Percentiles rank a stretch among this genome's conserved stretches.
Conservation (phyloP, 2,888 invertebrate genomes). For the Zaprionus obscuricornis region DNA sequence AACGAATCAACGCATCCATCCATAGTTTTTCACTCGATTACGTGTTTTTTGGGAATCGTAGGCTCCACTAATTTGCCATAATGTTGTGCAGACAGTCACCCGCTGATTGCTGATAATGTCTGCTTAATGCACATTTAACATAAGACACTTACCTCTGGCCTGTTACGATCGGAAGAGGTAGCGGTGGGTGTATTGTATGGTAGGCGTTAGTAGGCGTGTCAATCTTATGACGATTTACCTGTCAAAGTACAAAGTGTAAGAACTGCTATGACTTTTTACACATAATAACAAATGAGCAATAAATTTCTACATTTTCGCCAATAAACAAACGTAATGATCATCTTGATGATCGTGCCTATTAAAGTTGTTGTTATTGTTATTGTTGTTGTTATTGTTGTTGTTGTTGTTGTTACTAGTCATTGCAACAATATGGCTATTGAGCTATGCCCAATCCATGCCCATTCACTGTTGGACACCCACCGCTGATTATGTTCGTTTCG, state of each 20-base stretch:
- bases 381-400: slow-evolving; percentile 6
- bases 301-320: slow-evolving; percentile 76
- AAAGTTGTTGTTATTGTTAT: slow-evolving; percentile 1
- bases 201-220: slow-evolving; percentile 27
- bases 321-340: slow-evolving; percentile 75
- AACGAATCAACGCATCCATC: slow-evolving; percentile 21
- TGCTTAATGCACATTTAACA: slow-evolving; percentile 64
- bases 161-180: not conserved
- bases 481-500: slow-evolving; percentile 67
- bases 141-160: slow-evolving; percentile 23
- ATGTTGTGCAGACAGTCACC: slow-evolving; percentile 50
- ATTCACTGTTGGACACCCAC: slow-evolving; percentile 68
- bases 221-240: slow-evolving; percentile 54
- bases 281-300: slow-evolving; percentile 69
- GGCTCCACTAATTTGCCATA: slow-evolving; percentile 51
- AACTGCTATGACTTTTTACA: slow-evolving; percentile 59
- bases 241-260: slow-evolving; percentile 68
- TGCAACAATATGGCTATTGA: slow-evolving; percentile 26
- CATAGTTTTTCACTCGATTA: slow-evolving; percentile 18
- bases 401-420: not conserved
- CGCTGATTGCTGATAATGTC: slow-evolving; percentile 69
- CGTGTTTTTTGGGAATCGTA: not conserved
- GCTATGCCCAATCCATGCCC: slow-evolving; percentile 23
- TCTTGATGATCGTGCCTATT: slow-evolving; percentile 48
- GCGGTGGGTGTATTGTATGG: not conserved